A percentile compares a stretch with the other conserved stretches of the same genome.
Evolutionary conservation across 1,140 invertebrate species (phyloP).

Genomic region (Aphis craccivora): DNA sequence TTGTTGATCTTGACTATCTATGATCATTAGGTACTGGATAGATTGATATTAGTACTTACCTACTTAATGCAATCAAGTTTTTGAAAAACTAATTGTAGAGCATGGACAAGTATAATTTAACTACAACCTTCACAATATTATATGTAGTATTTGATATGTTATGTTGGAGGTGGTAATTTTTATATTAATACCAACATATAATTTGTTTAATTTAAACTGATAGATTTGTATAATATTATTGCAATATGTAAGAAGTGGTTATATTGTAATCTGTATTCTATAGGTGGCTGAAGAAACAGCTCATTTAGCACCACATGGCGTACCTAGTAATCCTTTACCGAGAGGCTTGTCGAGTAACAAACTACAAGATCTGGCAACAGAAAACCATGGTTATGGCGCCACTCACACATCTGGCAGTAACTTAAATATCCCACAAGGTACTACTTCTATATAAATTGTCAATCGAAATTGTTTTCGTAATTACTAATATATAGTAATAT

Average conservation of each 20-base stretch:
- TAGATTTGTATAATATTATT: background rate
- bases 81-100: background rate
- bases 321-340: conserved; percentile 92
- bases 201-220: background rate
- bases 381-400: conserved; percentile 74
- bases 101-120: background rate
- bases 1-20: background rate
- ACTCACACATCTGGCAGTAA: conserved; percentile 60
- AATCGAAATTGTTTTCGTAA: background rate
- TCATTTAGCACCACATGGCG: conserved; percentile 92
- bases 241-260: background rate
- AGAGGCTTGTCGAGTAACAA: conserved; percentile 84
- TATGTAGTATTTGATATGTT: background rate
- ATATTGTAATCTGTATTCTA: background rate
- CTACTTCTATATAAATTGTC: background rate
- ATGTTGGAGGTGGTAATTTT: background rate
- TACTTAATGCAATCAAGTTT: background rate
- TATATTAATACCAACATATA: background rate
- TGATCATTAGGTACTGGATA: background rate
- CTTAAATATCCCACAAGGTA: conserved; percentile 51
- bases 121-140: background rate
- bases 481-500: background rate
- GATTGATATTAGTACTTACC: background rate
- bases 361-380: conserved; percentile 75
- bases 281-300: conserved; percentile 81